These are phyloP conservation scores for Grus americana DNA, from an alignment of 2,113 vertebrate species.

Conservation along the genomic window DNA sequence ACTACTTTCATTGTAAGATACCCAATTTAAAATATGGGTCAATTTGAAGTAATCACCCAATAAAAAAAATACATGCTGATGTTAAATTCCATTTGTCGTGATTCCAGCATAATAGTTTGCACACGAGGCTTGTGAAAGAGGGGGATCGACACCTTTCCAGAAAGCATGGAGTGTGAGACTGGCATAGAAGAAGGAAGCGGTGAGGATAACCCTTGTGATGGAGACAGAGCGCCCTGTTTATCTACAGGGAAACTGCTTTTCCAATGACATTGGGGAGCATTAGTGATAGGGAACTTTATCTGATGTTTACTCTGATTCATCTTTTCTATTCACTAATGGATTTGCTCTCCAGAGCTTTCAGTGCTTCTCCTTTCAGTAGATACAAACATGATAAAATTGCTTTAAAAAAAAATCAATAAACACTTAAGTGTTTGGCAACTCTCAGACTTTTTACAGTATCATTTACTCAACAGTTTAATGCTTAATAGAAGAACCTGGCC, in stretches of 20 bases:
- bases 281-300: not conserved
- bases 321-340: not conserved
- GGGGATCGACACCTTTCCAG: not conserved
- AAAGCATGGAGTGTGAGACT: not conserved
- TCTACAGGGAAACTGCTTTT: not conserved
- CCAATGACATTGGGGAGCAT: not conserved
- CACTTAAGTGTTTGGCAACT: conserved; percentile 8
- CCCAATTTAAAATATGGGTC: not conserved
- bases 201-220: not conserved
- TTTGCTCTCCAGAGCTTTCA: not conserved
- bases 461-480: conserved; percentile 19
- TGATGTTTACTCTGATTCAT: not conserved
- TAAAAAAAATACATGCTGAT: not conserved
- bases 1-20: not conserved
- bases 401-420: conserved; percentile 20
- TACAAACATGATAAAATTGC: not conserved
- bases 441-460: not conserved
- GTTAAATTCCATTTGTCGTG: not conserved
- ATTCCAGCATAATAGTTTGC: not conserved
- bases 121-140: not conserved
- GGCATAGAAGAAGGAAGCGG: fast-evolving
- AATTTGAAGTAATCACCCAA: not conserved
- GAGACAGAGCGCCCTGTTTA: not conserved
- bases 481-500: not conserved
- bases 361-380: not conserved